These are phyloP conservation scores for Cetoscarus ocellatus DNA, from an alignment of 2,797 vertebrate genomes.

Conservation along the genomic window DNA sequence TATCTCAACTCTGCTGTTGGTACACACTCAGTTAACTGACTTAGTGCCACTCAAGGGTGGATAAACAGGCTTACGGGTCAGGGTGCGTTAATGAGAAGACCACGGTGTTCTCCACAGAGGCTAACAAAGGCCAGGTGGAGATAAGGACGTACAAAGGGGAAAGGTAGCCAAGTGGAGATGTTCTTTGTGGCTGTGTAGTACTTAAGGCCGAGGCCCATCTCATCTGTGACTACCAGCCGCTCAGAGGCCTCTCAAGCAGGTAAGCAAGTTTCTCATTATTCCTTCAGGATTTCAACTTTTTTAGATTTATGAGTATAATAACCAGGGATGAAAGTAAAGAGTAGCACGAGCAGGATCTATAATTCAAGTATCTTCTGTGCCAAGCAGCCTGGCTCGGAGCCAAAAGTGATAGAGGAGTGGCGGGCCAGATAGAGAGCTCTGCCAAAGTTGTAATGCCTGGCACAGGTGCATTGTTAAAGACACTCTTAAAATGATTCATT, in stretches of 20 bases:
- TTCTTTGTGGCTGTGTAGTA: slow-evolving; percentile 62
- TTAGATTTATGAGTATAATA: slow-evolving; percentile 63
- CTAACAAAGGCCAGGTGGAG: slow-evolving; percentile 66
- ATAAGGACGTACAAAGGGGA: slow-evolving; percentile 58
- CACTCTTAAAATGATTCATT: slow-evolving; percentile 80
- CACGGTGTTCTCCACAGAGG: slow-evolving; percentile 65
- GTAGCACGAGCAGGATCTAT: slow-evolving; percentile 59
- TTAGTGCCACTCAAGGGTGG: slow-evolving; percentile 67
- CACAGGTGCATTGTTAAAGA: slow-evolving; percentile 79
- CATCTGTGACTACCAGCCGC: slow-evolving; percentile 60
- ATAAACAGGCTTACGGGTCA: slow-evolving; percentile 72
- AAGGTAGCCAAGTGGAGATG: slow-evolving; percentile 72
- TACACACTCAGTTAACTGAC: slow-evolving; percentile 58
- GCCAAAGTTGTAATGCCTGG: slow-evolving; percentile 75
- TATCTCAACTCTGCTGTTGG: slow-evolving; percentile 39
- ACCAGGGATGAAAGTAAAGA: slow-evolving; percentile 67
- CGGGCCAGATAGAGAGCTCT: slow-evolving; percentile 50
- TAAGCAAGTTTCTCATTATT: slow-evolving; percentile 66
- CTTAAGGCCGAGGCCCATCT: slow-evolving; percentile 54
- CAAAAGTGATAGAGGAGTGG: slow-evolving; percentile 67
- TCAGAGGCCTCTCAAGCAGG: slow-evolving; percentile 63
- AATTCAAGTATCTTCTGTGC: slow-evolving; percentile 64
- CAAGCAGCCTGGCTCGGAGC: slow-evolving; percentile 67
- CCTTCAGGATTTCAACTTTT: slow-evolving; percentile 57
- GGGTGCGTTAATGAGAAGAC: slow-evolving; percentile 67